Conservation (phyloP, 2,797 vertebrate species). For the Orientallactaga sibirica region DNA sequence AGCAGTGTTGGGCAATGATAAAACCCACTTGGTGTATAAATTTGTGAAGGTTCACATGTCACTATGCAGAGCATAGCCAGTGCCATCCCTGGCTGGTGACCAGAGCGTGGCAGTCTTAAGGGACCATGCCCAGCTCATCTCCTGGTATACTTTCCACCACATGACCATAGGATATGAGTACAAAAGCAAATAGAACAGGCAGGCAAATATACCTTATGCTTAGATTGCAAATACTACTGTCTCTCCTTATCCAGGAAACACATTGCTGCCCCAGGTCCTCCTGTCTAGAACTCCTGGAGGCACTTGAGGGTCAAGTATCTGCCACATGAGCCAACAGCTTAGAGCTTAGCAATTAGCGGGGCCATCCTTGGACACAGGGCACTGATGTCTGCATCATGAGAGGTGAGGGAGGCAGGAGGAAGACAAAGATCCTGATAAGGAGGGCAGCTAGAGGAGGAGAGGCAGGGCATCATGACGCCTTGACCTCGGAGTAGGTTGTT, state of each 20-base stretch:
- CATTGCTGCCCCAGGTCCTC: not conserved
- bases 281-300: not conserved
- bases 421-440: not conserved
- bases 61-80: accelerated
- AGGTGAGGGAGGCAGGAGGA: not conserved
- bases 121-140: not conserved
- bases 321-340: not conserved
- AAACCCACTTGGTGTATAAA: not conserved
- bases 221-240: not conserved
- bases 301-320: not conserved
- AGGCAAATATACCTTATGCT: not conserved
- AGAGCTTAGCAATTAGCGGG: not conserved
- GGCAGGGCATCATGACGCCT: not conserved
- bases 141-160: not conserved
- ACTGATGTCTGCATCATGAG: not conserved
- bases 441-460: not conserved
- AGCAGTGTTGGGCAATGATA: accelerated
- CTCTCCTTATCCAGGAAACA: not conserved
- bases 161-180: not conserved
- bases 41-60: not conserved
- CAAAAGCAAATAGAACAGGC: not conserved
- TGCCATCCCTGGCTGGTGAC: not conserved
- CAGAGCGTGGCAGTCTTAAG: not conserved
- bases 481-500: not conserved
- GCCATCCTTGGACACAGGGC: not conserved